These are phyloP conservation scores for Lycophotia porphyrea DNA, from an alignment of 2,888 invertebrate genomes.

Conservation along the genomic window DNA sequence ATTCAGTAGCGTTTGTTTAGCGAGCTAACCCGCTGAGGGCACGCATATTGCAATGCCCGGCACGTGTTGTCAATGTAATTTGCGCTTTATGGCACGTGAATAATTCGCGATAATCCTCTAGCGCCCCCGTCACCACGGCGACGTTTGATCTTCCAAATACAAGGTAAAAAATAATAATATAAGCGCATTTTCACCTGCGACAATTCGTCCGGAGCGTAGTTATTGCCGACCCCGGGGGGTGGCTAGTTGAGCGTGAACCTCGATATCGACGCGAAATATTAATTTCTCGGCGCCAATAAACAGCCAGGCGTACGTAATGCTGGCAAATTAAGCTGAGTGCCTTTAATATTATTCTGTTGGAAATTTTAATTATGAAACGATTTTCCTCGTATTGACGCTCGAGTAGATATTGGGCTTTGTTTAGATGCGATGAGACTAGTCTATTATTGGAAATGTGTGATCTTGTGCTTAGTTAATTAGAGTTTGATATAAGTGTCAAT, in stretches of 20 bases:
- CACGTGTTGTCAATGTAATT: constrained; percentile 87
- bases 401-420: constrained; percentile 68
- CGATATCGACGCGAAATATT: constrained; percentile 90
- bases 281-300: constrained; percentile 89
- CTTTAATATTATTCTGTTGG: constrained; percentile 85
- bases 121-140: constrained; percentile 77
- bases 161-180: constrained; percentile 87
- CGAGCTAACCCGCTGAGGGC: constrained; percentile 73
- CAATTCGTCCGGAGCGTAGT: constrained; percentile 85
- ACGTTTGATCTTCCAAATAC: constrained; percentile 86
- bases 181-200: constrained; percentile 89
- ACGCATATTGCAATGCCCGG: constrained; percentile 82
- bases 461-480: background rate
- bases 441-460: constrained; percentile 65
- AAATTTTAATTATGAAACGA: constrained; percentile 85
- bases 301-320: constrained; percentile 86
- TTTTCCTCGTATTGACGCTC: constrained; percentile 74
- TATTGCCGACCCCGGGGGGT: constrained; percentile 84
- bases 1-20: constrained; percentile 79
- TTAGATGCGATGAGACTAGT: constrained; percentile 67
- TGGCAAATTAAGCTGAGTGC: constrained; percentile 88
- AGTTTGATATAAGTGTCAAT: background rate
- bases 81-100: constrained; percentile 89
- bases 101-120: constrained; percentile 85
- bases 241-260: constrained; percentile 89